phyloP scores from a whole-genome alignment of 2,888 invertebrate species.

The Polydrusus cervinus region DNA sequence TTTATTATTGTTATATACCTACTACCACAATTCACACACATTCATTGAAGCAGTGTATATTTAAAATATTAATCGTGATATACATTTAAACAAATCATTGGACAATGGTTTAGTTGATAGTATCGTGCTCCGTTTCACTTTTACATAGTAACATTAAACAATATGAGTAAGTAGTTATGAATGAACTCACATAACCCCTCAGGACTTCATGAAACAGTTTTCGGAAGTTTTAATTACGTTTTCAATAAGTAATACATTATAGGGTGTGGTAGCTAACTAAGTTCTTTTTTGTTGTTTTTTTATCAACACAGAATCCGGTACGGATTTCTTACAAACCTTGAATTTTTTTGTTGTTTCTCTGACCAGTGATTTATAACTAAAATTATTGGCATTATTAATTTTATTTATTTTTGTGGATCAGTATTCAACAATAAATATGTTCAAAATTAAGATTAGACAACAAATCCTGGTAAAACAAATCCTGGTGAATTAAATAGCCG shows the following conservation, averaged over 20 bases:
- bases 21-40: neutral
- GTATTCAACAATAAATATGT: neutral
- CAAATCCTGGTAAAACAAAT: neutral
- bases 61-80: neutral
- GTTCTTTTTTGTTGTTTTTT: neutral
- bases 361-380: slow-evolving; percentile 2
- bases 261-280: slow-evolving; percentile 3
- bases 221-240: neutral
- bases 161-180: slow-evolving; percentile 12
- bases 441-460: neutral
- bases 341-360: slow-evolving; percentile 19
- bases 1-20: no score
- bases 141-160: slow-evolving; percentile 6
- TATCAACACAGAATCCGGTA: slow-evolving; percentile 1
- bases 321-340: slow-evolving; percentile 18
- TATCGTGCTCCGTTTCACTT: slow-evolving; percentile 18
- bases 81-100: slow-evolving; percentile 12
- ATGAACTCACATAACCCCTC: slow-evolving; percentile 9
- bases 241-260: neutral
- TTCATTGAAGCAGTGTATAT: slow-evolving; percentile 12
- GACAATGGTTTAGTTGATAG: slow-evolving; percentile 20
- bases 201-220: neutral
- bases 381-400: neutral
- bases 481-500: no score
- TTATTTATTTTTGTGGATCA: neutral